These are phyloP conservation scores for Toxonevra muliebris DNA, from an alignment of 2,888 invertebrate species.

Conservation along the genomic window DNA sequence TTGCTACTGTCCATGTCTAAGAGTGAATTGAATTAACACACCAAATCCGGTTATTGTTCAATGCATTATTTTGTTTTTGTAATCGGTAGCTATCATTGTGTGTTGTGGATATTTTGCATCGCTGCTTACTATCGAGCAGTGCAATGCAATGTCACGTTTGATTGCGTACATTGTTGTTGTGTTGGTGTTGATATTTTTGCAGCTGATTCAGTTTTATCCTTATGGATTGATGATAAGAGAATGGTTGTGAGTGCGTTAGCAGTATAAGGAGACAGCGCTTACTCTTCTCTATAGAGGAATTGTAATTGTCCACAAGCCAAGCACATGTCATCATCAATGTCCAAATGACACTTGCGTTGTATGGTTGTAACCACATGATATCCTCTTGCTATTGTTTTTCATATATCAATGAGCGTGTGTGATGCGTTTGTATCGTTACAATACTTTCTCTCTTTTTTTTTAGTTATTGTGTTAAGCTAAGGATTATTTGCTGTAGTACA, in stretches of 20 bases:
- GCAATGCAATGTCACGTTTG: neutral
- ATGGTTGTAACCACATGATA: neutral
- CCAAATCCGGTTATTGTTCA: too few relatives aligned
- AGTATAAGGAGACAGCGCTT: too few relatives aligned
- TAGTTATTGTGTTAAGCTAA: neutral
- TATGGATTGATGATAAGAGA: too few relatives aligned
- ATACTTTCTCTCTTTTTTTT: neutral
- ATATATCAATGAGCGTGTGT: neutral
- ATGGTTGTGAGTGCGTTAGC: too few relatives aligned
- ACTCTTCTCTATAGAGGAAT: neutral
- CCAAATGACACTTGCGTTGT: constrained; percentile 9
- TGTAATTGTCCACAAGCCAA: constrained; percentile 20
- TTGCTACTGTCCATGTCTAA: too few relatives aligned
- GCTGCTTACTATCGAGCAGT: too few relatives aligned
- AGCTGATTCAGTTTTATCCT: neutral
- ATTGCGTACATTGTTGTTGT: neutral
- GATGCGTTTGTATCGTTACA: neutral
- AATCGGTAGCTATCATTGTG: too few relatives aligned
- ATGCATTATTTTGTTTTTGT: too few relatives aligned
- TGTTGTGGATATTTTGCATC: too few relatives aligned
- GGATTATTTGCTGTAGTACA: neutral
- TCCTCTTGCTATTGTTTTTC: too few relatives aligned
- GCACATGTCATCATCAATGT: constrained; percentile 26
- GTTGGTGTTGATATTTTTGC: neutral
- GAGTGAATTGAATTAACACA: too few relatives aligned